phyloP scores from a whole-genome alignment of 2,113 vertebrate genomes.

The Mormyrus iriodes region DNA sequence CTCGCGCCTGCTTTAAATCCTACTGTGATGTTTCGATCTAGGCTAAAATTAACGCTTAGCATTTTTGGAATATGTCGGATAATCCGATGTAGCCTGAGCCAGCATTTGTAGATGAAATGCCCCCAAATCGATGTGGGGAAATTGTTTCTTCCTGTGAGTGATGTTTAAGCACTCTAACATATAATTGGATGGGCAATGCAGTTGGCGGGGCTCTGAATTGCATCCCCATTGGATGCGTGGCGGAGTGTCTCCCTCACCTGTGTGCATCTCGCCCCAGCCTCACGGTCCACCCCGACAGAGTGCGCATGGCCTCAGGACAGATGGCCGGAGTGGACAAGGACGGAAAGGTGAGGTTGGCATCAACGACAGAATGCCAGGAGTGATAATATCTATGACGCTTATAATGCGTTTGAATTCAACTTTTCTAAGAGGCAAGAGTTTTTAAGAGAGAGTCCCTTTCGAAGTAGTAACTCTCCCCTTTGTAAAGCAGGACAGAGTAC shows the following conservation, averaged over 20 bases:
- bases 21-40: background rate
- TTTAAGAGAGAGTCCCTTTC: background rate
- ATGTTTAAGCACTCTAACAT: background rate
- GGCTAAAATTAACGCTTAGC: background rate
- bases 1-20: background rate
- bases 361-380: too few relatives aligned
- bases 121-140: background rate
- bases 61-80: background rate
- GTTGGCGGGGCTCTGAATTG: background rate
- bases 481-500: background rate
- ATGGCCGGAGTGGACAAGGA: slow-evolving; percentile 80
- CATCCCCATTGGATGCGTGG: background rate
- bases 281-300: slow-evolving; percentile 76
- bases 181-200: background rate
- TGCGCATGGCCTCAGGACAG: slow-evolving; percentile 80
- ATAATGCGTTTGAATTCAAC: background rate
- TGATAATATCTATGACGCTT: background rate
- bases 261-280: slow-evolving; percentile 55
- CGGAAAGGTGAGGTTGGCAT: slow-evolving; percentile 67
- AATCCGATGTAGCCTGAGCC: background rate
- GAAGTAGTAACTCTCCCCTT: background rate
- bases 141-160: too few relatives aligned
- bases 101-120: background rate
- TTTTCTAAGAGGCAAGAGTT: background rate
- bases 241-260: background rate